Evolutionary conservation across 2,113 vertebrate species (phyloP), one percentile per base, ranked within the genome.

Genomic region (Chaetura pelagica): DNA sequence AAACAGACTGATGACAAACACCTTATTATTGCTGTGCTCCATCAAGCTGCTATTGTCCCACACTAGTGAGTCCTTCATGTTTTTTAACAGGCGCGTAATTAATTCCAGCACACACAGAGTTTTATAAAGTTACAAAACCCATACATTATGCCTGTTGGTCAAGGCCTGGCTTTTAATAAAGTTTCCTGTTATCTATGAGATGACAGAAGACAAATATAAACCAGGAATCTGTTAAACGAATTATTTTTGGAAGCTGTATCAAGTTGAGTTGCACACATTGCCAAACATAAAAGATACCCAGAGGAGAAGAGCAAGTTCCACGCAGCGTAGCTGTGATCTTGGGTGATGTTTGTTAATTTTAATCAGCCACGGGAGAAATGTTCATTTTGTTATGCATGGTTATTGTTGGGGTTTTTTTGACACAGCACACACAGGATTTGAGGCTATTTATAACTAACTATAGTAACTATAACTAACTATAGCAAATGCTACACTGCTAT

Each of bases 201-300:
- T 91, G 94, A 91, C 91, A 89, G 46, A 89, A 79, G 74, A 93
- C 84, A 96, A 91, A 84, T 83, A 94, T 51, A 94, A 96, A 87
- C n/a, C 71, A 89, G 78, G 48, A 94, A 63, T 40, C 54, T 73
- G 84, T 90, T n/a, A n/a, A n/a, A n/a, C n/a, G n/a, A n/a, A n/a
- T n/a, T 96, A 94, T 76, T 95, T 91, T 91, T 87, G 82, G 89
- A 96, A 94, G 71, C 78, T 40, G 15, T 24, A 22, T 61, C 16
- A 87, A 92, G 52, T 68, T 85, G 49, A 15, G 40, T 52, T 87
- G 80, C 38, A 42, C 69, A 44, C 54, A 34, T 15, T 69, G 77
- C 62, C 66, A 96, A 71, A 61, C 58, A 42, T 44, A 32, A 81
- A 74, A 90, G 68, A 55, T 35, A 67, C 48, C 64, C 7, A 1